Evolutionary conservation across 30 jellyfish, hydroid and myxozoan genomes (phyloP).

Genomic region (Cassiopea andromeda): DNA sequence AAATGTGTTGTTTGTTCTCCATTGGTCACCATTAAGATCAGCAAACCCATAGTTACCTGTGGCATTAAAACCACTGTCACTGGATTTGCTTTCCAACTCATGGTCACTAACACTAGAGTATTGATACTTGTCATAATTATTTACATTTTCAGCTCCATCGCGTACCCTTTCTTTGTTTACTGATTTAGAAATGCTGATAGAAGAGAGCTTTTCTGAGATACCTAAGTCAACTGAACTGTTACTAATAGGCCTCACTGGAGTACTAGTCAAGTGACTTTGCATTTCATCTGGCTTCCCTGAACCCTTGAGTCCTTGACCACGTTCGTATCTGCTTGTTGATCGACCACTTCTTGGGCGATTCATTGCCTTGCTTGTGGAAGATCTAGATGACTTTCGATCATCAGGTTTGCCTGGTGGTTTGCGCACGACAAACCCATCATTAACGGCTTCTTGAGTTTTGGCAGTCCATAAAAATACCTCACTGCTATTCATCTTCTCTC

Average conservation of each 20-base stretch:
- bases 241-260: constrained; percentile 28
- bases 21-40: neutral
- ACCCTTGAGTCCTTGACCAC: neutral
- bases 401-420: constrained; percentile 32
- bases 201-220: constrained; percentile 23
- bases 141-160: neutral
- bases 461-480: constrained; percentile 72
- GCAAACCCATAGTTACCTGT: neutral
- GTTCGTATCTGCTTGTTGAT: neutral
- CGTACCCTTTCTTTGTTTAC: neutral
- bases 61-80: neutral
- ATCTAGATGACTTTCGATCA: constrained; percentile 1
- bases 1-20: constrained; percentile 1
- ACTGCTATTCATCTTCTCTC: neutral
- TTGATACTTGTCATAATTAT: neutral
- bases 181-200: neutral
- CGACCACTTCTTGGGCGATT: constrained; percentile 13
- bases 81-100: neutral
- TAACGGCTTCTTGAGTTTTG: constrained; percentile 46
- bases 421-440: constrained; percentile 64
- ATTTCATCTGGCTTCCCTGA: neutral
- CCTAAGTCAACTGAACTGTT: neutral
- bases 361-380: constrained; percentile 18
- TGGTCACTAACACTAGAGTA: neutral
- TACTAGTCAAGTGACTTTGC: constrained; percentile 29